phyloP scores from a whole-genome alignment of 2,113 vertebrate genomes.

The mouse (Mus musculus) region GRCm39 chr1:62447001-62447500 shows the following conservation, averaged over 20 bases:
- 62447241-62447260: background rate
- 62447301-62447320: background rate
- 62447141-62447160: conserved; percentile 13
- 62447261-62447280: background rate
- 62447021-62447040: conserved; percentile 54
- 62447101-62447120: background rate
- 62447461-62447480: background rate
- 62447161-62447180: background rate
- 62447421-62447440: background rate
- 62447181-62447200: conserved; percentile 14
- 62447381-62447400: background rate
- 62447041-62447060: background rate
- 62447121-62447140: conserved; percentile 26
- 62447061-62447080: conserved; percentile 36
- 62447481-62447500: background rate
- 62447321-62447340: background rate
- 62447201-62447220: conserved; percentile 16
- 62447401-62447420: background rate
- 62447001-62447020: background rate
- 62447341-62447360: background rate
- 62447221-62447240: background rate
- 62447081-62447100: conserved; percentile 55
- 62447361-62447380: background rate
- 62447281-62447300: background rate
- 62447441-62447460: background rate